Evolutionary conservation across 2,113 vertebrate species (phyloP).

Genomic region (Pachycephala philippinensis): DNA sequence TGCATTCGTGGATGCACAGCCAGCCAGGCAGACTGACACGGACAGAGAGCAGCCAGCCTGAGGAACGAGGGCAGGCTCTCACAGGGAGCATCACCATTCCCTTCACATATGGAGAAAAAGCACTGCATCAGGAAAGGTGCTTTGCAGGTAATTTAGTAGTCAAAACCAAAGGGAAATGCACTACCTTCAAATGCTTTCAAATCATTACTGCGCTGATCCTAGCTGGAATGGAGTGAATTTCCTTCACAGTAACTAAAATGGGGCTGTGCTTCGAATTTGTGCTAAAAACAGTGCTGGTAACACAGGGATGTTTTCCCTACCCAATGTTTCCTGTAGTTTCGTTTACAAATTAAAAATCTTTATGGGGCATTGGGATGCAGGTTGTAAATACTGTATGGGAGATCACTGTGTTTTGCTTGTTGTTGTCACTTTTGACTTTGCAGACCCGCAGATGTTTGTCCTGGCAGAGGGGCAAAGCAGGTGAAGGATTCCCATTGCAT

Average conservation of each 20-base stretch:
- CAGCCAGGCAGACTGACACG: not conserved
- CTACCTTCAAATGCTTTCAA: not conserved
- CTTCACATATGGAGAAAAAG: not conserved
- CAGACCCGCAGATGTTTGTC: not conserved
- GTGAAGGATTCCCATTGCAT: not conserved
- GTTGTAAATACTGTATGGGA: not conserved
- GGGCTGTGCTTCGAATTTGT: not conserved
- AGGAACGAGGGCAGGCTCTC: not conserved
- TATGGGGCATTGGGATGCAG: not conserved
- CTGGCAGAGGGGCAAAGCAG: not conserved
- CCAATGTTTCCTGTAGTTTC: not conserved
- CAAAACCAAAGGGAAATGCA: not conserved
- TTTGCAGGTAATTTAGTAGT: not conserved
- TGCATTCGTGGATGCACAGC: not conserved
- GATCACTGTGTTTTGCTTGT: not conserved
- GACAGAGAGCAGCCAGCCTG: not conserved
- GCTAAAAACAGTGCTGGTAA: not conserved
- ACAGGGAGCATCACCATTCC: not conserved
- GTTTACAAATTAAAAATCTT: not conserved
- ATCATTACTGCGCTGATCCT: not conserved
- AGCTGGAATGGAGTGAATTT: not conserved
- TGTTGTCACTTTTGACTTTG: not conserved
- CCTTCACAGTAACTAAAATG: not conserved
- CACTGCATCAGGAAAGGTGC: not conserved
- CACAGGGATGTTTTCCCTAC: not conserved